phyloP scores from a whole-genome alignment of 2,113 vertebrate species.

The Coturnix japonica region DNA sequence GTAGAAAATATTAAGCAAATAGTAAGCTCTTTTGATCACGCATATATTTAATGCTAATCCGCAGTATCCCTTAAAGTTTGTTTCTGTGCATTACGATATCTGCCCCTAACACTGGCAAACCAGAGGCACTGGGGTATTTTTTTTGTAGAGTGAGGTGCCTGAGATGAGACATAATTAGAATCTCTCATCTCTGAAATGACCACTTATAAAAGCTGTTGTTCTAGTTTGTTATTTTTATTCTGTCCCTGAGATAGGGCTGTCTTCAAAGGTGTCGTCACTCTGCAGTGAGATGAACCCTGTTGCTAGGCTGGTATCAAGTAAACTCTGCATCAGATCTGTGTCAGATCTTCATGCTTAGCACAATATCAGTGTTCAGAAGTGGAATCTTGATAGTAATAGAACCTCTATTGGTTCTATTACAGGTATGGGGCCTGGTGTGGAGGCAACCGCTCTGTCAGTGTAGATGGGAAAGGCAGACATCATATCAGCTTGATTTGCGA shows the following conservation, averaged over 20 bases:
- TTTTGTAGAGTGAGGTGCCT: background rate
- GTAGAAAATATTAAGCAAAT: background rate
- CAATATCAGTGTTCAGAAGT: background rate
- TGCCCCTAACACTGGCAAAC: background rate
- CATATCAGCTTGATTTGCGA: background rate
- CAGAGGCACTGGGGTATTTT: background rate
- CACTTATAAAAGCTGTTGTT: background rate
- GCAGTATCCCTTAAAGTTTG: background rate
- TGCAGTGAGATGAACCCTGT: background rate
- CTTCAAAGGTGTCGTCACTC: background rate
- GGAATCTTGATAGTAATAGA: background rate
- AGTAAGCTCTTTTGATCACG: background rate
- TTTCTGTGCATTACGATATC: background rate
- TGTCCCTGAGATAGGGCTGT: background rate
- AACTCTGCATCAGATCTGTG: background rate
- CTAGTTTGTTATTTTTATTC: background rate
- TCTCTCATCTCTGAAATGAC: background rate
- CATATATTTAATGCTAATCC: background rate
- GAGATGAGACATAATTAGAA: background rate
- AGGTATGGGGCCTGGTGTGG: background rate
- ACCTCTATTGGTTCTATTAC: no score
- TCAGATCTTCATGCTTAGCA: background rate
- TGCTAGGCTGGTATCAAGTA: background rate
- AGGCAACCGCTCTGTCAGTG: background rate
- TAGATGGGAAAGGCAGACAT: background rate